Base-by-base conservation (phyloP, 2,113 vertebrate genomes). In the Platichthys flesus region DNA sequence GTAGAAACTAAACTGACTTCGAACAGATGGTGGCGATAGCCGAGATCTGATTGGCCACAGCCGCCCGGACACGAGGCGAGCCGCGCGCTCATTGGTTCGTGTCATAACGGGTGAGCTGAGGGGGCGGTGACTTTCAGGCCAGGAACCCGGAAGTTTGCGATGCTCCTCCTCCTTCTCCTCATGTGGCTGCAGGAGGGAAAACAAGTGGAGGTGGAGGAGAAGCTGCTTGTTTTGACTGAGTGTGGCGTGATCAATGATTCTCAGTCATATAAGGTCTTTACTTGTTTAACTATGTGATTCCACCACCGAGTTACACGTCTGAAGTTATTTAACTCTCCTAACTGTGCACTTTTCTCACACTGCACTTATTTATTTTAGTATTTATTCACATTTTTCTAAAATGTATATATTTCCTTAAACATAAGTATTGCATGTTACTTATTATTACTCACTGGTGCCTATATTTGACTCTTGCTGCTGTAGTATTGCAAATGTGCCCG, bases 31-130 rank as follows among this genome's bases (percentile, higher is more conserved):
- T 73, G 57, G 37, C n/a, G 37, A 42, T 85, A 45, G 65, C 58
- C 52, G 76, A 1, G 24, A 54, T 81, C 58, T 83, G 82, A 89
- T 88, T 92, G 89, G 86, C 68, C 26, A 79, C 77, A 84, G 89
- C 86, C 85, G 84, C 78, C 18, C 79, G 67, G 82, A 74, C 82
- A 70, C 67, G 76, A 82, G 76, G 82, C 47, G 79, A 81, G 76
- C 66, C 69, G 74, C 21, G 21, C 70, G 57, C 67, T 90, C 31
- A 98, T 98, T 98, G 97, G 97, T 55, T 76, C 6, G 21, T 78
- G 76, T 81, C 12, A 80, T 91, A 98, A 98, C 97, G 95, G 97
- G 97, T 98, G 97, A 98, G 97, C 88, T 54, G 82, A 86, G 52
- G 67, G 75, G 79, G 90, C 2, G 79, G 75, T n/a, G 0, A 52